A percentile compares a stretch with the other conserved stretches of the same genome.
phyloP scores from a whole-genome alignment of 2,888 invertebrate species.

The Zhuqinia jingwanae region DNA sequence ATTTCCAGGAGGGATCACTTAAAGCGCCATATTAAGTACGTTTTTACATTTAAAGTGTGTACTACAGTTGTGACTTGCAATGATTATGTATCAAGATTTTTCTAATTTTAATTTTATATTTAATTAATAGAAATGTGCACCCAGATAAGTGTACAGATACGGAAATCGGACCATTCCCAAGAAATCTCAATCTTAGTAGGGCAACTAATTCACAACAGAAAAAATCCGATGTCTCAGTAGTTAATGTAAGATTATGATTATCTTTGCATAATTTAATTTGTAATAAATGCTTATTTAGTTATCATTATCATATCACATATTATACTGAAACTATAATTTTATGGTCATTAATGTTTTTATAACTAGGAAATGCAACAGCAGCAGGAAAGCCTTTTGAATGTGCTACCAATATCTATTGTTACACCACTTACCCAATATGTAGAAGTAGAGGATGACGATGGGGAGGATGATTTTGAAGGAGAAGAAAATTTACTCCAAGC shows the following conservation, averaged over 20 bases:
- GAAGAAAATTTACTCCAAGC: constrained; percentile 32
- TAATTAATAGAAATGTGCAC: constrained; percentile 50
- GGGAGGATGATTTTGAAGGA: constrained; percentile 65
- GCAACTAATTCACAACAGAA: constrained; percentile 39
- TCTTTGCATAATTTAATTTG: too few species aligned
- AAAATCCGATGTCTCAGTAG: too few species aligned
- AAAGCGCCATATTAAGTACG: constrained; percentile 74
- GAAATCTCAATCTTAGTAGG: constrained; percentile 58
- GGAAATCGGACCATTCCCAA: constrained; percentile 67
- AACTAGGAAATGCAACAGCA: background rate
- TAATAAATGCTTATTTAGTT: too few species aligned
- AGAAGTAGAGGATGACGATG: constrained; percentile 54
- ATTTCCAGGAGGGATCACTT: constrained; percentile 75
- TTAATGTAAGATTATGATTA: too few species aligned
- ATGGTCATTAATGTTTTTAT: too few species aligned
- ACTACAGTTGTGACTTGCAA: too few species aligned
- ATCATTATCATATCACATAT: too few species aligned
- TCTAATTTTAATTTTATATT: background rate
- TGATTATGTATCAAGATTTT: too few species aligned
- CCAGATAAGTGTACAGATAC: constrained; percentile 70
- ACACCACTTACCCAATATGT: constrained; percentile 40
- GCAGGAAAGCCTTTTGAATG: background rate
- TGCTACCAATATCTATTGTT: constrained; percentile 54
- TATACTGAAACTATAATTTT: too few species aligned
- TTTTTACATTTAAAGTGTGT: too few species aligned